phyloP scores from a whole-genome alignment of 2,888 invertebrate species.

The Pteria penguin region DNA sequence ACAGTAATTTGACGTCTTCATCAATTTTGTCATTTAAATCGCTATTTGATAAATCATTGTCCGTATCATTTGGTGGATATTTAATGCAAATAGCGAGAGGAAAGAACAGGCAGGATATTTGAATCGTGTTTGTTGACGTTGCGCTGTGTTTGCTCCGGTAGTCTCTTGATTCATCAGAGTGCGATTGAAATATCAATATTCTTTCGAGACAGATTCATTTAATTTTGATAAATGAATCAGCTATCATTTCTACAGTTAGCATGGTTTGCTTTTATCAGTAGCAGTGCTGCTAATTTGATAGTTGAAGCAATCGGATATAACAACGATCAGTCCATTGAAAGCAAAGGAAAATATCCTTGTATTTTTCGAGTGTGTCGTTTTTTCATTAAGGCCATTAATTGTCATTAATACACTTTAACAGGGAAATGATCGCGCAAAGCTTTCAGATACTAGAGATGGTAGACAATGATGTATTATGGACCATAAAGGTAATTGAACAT shows the following conservation, averaged over 20 bases:
- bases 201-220: constrained; percentile 18
- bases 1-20: neutral
- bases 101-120: neutral
- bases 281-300: constrained; percentile 20
- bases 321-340: neutral
- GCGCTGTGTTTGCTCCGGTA: neutral
- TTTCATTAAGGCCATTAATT: neutral
- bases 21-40: neutral
- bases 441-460: too few relatives aligned
- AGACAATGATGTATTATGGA: too few relatives aligned
- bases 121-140: neutral
- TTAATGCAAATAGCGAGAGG: neutral
- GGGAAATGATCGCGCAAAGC: neutral
- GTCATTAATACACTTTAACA: neutral
- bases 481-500: too few relatives aligned
- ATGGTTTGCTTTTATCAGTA: constrained; percentile 15
- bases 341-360: neutral
- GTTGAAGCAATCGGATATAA: neutral
- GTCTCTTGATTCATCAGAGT: constrained; percentile 19
- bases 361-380: neutral
- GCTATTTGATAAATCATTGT: neutral
- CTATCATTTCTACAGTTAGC: constrained; percentile 8
- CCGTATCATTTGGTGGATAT: neutral
- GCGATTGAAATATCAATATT: constrained; percentile 31
- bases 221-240: constrained; percentile 34